Evolutionary conservation across 2,113 vertebrate species (phyloP), one percentile per base, ranked within the genome.

Genomic region (Bombycilla garrulus): DNA sequence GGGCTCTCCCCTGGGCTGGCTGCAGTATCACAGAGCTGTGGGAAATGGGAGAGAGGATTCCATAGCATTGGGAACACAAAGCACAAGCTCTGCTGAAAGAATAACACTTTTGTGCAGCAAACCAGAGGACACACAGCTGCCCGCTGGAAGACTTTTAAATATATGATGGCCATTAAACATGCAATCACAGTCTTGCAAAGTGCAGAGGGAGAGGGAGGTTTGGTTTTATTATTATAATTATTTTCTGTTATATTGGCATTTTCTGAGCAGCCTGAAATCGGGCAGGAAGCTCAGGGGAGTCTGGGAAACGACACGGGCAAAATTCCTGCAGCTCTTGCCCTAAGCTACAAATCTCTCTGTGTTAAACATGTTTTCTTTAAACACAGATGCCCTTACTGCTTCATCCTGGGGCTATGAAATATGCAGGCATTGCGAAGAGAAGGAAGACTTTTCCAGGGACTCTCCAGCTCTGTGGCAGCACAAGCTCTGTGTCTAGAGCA

Each of bases 51-150:
- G 57, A 72, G 36, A 72, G 60, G 83, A 91, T 92, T 93, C 79
- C 25, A 9, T 15, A 61, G 53, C 77, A 81, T 81, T 81, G 77
- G 73, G 51, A 61, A 84, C 7, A 81, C 83, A 93, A 81, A 93
- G 71, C 40, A 28, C 62, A 85, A 92, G 81, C 42, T 5, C 70
- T 70, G 50, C 13, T 82, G 88, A 17, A 81, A 96, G 69, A 87
- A 71, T 47, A 62, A 72, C 65, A 35, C 54, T 92, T 83, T 3
- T 84, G 92, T 89, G 88, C 96, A 80, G 79, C 76, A 88, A 93
- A 86, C 26, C 86, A 96, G 92, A 88, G 91, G 86, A 73, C 23
- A 19, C 3, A 53, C 51, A 85, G 82, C 89, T 86, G 78, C n/a
- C 50, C 51, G 7, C 71, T 66, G 60, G 57, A 82, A 72, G 33